Evolutionary conservation across 2,797 vertebrate species (phyloP).

Genomic region (Acanthurus lineatus): DNA sequence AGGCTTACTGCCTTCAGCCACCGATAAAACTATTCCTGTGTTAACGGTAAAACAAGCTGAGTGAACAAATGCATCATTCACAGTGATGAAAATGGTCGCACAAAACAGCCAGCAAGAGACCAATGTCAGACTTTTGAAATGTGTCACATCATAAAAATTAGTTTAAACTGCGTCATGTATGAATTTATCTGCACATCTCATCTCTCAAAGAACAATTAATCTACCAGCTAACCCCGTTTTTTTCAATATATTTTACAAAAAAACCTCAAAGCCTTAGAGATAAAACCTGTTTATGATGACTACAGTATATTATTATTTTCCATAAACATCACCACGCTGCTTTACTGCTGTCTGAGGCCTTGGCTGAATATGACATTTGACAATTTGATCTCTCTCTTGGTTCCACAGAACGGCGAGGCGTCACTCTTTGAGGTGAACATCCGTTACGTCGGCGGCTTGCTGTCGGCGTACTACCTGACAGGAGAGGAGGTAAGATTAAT

Average conservation of each 20-base stretch:
- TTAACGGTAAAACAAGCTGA: not conserved
- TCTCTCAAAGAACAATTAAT: not conserved
- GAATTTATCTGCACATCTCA: conserved; percentile 37
- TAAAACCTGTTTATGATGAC: not conserved
- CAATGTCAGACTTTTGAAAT: not conserved
- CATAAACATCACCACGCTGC: not conserved
- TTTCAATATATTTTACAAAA: not conserved
- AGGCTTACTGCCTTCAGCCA: not conserved
- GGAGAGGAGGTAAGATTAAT: conserved; percentile 94
- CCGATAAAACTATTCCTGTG: not conserved
- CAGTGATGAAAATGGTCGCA: not conserved
- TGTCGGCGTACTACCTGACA: conserved; percentile 95
- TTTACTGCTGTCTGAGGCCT: conserved; percentile 22
- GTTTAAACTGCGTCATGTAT: not conserved
- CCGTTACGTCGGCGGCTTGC: conserved; percentile 94
- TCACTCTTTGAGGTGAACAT: conserved; percentile 99
- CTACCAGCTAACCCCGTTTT: not conserved
- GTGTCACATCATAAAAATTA: not conserved
- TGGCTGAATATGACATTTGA: conserved; percentile 53
- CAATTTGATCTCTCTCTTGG: conserved; percentile 62
- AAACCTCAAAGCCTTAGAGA: not conserved
- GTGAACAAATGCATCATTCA: not conserved
- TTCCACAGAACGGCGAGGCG: conserved; percentile 93
- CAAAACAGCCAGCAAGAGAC: not conserved
- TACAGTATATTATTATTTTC: conserved; percentile 9